phyloP scores from a whole-genome alignment of 92 coral and sea anemone species.

The Pocillopora meandrina region DNA sequence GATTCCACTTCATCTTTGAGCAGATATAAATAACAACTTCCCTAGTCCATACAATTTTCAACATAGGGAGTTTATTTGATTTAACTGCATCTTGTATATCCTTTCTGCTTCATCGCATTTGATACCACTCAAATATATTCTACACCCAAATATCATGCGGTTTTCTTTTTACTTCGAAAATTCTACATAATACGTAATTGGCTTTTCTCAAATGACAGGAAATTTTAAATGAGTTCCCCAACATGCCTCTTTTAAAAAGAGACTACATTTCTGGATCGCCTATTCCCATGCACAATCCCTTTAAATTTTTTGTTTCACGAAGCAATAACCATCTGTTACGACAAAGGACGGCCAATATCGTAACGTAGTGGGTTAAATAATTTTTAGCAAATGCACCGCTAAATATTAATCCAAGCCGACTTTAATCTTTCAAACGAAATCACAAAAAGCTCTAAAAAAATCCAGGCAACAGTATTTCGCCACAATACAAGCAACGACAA shows the following conservation, averaged over 20 bases:
- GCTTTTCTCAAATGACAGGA: constrained; percentile 22
- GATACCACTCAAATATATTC: no score
- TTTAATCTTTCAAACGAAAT: constrained; percentile 14
- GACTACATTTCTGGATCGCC: not conserved
- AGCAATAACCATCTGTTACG: no score
- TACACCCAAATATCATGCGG: not conserved
- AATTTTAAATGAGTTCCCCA: not conserved
- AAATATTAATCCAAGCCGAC: constrained; percentile 1
- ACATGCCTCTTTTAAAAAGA: not conserved
- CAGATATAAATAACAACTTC: not conserved
- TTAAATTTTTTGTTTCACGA: no score
- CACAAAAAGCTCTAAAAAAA: constrained; percentile 7
- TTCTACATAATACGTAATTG: not conserved
- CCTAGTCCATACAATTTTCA: not conserved
- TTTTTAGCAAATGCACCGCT: constrained; percentile 3
- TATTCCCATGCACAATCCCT: no score
- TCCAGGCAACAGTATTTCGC: not conserved
- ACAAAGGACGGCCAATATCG: no score
- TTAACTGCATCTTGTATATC: not conserved
- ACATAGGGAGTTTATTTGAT: not conserved
- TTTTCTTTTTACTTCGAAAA: not conserved
- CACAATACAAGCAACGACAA: constrained; percentile 12
- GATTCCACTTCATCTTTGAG: not conserved
- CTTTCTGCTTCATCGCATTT: not conserved
- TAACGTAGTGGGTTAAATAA: not conserved